These are phyloP conservation scores for Parazoanthus swiftii DNA, from an alignment of 92 coral and sea anemone genomes.

Conservation along the genomic window DNA sequence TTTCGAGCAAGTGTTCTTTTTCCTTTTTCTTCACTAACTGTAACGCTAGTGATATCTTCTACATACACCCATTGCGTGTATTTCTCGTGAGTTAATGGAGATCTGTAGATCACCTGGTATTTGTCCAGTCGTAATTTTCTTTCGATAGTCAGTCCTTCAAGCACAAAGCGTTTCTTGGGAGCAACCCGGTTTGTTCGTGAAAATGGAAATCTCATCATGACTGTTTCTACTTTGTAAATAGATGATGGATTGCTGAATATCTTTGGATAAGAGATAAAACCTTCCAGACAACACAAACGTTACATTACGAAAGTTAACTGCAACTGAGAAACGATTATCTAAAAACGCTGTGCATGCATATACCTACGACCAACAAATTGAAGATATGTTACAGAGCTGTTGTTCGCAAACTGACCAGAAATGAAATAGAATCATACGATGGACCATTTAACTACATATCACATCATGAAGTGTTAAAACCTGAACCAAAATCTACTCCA, in stretches of 20 bases:
- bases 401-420: no score
- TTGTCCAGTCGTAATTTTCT: conserved; percentile 12
- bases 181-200: conserved; percentile 22
- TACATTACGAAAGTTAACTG: background rate
- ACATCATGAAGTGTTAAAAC: background rate
- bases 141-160: background rate
- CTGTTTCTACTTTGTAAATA: conserved; percentile 43
- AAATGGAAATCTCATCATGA: conserved; percentile 50
- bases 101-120: background rate
- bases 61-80: conserved; percentile 9
- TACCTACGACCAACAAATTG: no score
- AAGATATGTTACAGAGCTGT: no score
- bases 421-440: no score
- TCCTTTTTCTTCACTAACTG: background rate
- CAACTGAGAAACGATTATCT: conserved; percentile 1
- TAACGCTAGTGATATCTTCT: conserved; percentile 15
- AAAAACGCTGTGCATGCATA: background rate
- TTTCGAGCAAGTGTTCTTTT: no score
- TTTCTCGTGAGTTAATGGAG: background rate
- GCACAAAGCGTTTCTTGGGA: conserved; percentile 7
- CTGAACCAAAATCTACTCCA: no score
- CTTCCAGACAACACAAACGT: no score
- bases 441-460: no score
- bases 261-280: no score
- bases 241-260: conserved; percentile 45